Percentiles rank a stretch among this genome's conserved stretches.
Evolutionary conservation across 2,888 invertebrate genomes (phyloP).

Genomic region (Aphrophora alni): DNA sequence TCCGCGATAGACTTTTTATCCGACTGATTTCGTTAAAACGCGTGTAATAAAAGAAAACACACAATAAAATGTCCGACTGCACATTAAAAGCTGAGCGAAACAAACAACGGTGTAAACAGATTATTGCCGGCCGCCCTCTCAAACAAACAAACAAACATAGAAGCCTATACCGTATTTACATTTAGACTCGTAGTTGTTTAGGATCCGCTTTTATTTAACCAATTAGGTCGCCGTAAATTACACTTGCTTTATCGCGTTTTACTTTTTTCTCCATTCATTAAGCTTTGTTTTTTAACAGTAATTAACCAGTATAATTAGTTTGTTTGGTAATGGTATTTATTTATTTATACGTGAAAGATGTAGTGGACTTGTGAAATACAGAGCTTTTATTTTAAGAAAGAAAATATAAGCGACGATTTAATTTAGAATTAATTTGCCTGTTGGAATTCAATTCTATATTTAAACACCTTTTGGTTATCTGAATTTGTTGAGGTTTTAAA

Average conservation of each 20-base stretch:
- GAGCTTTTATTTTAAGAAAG: no score
- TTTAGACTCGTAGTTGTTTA: constrained; percentile 1
- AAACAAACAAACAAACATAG: neutral
- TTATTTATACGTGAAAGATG: neutral
- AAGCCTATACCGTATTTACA: constrained; percentile 4
- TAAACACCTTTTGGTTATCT: no score
- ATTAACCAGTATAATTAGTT: neutral
- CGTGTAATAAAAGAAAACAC: neutral
- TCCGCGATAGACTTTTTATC: neutral
- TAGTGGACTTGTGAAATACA: neutral
- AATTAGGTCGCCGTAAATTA: neutral
- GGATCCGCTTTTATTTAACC: neutral
- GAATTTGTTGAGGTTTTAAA: no score
- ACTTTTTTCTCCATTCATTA: neutral
- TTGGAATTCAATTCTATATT: no score
- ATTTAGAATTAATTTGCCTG: no score
- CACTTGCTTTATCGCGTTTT: neutral
- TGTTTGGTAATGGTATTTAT: neutral
- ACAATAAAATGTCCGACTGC: neutral
- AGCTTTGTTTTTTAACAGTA: neutral
- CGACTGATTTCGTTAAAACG: neutral
- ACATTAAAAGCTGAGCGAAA: neutral
- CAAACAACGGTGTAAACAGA: constrained; percentile 2
- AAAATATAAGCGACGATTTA: no score
- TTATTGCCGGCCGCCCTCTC: neutral